phyloP scores from a whole-genome alignment of 2,113 vertebrate species.

The Semicossyphus pulcher region DNA sequence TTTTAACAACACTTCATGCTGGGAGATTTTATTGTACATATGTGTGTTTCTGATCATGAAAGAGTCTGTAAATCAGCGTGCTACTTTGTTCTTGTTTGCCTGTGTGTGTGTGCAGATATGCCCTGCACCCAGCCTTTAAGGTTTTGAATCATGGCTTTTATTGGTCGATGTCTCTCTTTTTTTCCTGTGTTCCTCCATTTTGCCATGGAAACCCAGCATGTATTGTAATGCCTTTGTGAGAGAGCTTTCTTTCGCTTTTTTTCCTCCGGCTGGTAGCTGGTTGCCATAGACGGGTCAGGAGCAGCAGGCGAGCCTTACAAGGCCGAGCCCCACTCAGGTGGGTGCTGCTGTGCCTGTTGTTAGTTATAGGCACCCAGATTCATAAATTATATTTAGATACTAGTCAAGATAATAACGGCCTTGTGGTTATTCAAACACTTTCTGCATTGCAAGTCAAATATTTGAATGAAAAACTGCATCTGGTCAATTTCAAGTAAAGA shows the following conservation, averaged over 20 bases:
- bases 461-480: slow-evolving; percentile 9
- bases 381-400: not conserved
- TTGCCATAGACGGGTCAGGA: slow-evolving; percentile 69
- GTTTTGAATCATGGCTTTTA: slow-evolving; percentile 65
- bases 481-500: slow-evolving; percentile 29
- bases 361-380: slow-evolving; percentile 28
- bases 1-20: slow-evolving; percentile 46
- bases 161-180: slow-evolving; percentile 44
- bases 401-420: not conserved
- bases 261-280: slow-evolving; percentile 58
- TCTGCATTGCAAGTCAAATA: not conserved
- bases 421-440: not conserved
- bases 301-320: slow-evolving; percentile 54
- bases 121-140: slow-evolving; percentile 39
- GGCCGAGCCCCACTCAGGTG: slow-evolving; percentile 68
- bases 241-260: slow-evolving; percentile 60
- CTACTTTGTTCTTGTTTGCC: slow-evolving; percentile 43
- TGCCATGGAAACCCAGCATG: slow-evolving; percentile 81
- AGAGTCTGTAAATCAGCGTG: slow-evolving; percentile 44
- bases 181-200: slow-evolving; percentile 60
- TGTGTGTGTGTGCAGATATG: slow-evolving; percentile 27
- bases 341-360: slow-evolving; percentile 40
- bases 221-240: slow-evolving; percentile 78
- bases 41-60: slow-evolving; percentile 53
- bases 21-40: slow-evolving; percentile 30